Percentiles rank a stretch among this genome's conserved stretches.
Evolutionary conservation across 2,113 vertebrate species (phyloP).

Genomic region (Leucoraja erinaceus): DNA sequence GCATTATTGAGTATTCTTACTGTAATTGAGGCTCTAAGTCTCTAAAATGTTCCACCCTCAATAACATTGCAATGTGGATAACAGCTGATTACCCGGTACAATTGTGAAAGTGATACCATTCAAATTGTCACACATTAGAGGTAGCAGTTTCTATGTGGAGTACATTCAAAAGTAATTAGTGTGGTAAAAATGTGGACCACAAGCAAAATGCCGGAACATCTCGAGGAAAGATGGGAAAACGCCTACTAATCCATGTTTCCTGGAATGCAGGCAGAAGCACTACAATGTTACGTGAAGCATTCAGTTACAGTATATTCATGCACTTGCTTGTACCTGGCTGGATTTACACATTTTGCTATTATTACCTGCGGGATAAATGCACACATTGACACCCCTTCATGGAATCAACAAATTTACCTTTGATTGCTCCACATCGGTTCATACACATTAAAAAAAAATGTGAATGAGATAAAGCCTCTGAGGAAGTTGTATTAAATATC

Average conservation of each 20-base stretch:
- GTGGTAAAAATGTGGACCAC: not conserved
- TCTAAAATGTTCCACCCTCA: no score
- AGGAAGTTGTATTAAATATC: not conserved
- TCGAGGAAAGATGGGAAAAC: not conserved
- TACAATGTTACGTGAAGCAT: not conserved
- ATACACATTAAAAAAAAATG: not conserved
- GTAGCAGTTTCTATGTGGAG: no score
- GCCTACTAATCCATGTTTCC: not conserved
- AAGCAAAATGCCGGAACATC: not conserved
- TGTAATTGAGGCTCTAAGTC: no score
- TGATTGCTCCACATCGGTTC: not conserved
- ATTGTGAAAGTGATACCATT: no score
- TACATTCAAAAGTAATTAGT: not conserved
- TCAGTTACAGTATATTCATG: not conserved
- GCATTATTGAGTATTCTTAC: no score
- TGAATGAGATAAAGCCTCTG: not conserved
- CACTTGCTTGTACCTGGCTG: not conserved
- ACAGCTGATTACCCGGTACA: no score
- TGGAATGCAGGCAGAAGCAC: not conserved
- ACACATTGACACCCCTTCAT: not conserved
- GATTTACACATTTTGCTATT: not conserved
- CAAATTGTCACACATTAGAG: no score
- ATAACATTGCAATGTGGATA: no score
- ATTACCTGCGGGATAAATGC: not conserved
- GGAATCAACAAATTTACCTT: not conserved